These are phyloP conservation scores for Pinctada fucata DNA, from an alignment of 2,888 invertebrate species.

Conservation along the genomic window DNA sequence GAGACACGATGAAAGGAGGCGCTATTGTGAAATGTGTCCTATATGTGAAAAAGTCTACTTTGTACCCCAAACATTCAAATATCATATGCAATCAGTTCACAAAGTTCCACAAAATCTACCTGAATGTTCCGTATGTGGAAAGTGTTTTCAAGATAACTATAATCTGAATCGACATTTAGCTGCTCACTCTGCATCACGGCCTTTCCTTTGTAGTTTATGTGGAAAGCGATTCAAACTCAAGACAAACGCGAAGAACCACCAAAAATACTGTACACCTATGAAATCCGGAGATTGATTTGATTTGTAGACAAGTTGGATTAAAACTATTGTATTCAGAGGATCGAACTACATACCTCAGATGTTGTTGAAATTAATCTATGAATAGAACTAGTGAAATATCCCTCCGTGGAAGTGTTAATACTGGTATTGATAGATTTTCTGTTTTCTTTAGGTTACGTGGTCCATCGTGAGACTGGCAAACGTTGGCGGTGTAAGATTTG, in stretches of 20 bases:
- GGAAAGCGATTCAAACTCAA: conserved; percentile 36
- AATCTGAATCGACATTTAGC: conserved; percentile 37
- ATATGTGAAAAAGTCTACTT: conserved; percentile 22
- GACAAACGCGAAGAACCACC: conserved; percentile 29
- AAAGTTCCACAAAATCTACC: conserved; percentile 15
- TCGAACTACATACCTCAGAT: no score
- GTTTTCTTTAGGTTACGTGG: background rate
- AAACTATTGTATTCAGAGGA: no score
- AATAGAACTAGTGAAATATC: no score
- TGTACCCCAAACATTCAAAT: conserved; percentile 18
- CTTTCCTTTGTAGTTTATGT: conserved; percentile 23
- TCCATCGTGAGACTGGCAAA: background rate
- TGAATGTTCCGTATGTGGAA: conserved; percentile 23
- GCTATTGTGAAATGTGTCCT: conserved; percentile 20
- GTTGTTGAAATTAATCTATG: no score
- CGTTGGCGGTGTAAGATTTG: background rate
- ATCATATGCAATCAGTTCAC: conserved; percentile 21
- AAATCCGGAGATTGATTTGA: no score
- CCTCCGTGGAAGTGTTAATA: background rate
- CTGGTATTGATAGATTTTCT: background rate
- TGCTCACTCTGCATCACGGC: conserved; percentile 25
- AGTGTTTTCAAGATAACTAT: conserved; percentile 28
- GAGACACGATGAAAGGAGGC: conserved; percentile 15
- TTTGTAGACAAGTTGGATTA: no score
- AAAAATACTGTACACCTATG: background rate